These are phyloP conservation scores for Chelonia mydas DNA, from an alignment of 2,797 vertebrate genomes.

Conservation along the genomic window DNA sequence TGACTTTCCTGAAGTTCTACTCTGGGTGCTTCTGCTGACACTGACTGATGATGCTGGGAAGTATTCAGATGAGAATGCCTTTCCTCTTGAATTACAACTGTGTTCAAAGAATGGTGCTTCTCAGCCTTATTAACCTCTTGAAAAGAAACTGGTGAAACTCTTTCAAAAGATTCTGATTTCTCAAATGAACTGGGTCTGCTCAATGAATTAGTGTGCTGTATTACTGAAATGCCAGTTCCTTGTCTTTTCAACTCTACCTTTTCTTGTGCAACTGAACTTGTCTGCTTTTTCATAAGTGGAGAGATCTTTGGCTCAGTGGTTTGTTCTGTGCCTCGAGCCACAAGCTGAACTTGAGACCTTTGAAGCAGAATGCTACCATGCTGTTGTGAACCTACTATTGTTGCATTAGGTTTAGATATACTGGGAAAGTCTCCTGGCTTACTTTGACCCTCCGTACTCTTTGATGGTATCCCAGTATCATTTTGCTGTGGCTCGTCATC, in stretches of 20 bases:
- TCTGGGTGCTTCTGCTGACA: constrained; percentile 74
- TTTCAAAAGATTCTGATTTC: constrained; percentile 89
- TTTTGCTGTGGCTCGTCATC: constrained; percentile 94
- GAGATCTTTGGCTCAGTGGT: constrained; percentile 83
- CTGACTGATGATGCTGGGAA: constrained; percentile 75
- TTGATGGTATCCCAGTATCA: constrained; percentile 84
- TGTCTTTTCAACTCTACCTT: constrained; percentile 91
- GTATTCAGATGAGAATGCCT: constrained; percentile 62
- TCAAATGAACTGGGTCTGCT: constrained; percentile 94
- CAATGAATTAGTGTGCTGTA: constrained; percentile 97
- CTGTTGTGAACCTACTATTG: constrained; percentile 81
- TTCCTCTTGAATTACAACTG: constrained; percentile 77
- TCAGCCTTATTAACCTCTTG: constrained; percentile 80
- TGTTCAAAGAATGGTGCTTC: constrained; percentile 80
- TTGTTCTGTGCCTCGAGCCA: constrained; percentile 83
- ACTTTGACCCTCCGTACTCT: constrained; percentile 84
- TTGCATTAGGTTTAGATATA: constrained; percentile 76
- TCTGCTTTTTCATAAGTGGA: constrained; percentile 85
- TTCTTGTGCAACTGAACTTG: constrained; percentile 80
- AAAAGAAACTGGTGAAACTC: constrained; percentile 83
- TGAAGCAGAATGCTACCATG: constrained; percentile 82
- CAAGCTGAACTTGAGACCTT: constrained; percentile 87
- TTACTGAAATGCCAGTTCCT: constrained; percentile 95
- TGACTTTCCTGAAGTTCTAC: constrained; percentile 79
- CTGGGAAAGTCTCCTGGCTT: constrained; percentile 70